Base-by-base conservation (phyloP, 1,140 invertebrate species). In the Cyclina sinensis region DNA sequence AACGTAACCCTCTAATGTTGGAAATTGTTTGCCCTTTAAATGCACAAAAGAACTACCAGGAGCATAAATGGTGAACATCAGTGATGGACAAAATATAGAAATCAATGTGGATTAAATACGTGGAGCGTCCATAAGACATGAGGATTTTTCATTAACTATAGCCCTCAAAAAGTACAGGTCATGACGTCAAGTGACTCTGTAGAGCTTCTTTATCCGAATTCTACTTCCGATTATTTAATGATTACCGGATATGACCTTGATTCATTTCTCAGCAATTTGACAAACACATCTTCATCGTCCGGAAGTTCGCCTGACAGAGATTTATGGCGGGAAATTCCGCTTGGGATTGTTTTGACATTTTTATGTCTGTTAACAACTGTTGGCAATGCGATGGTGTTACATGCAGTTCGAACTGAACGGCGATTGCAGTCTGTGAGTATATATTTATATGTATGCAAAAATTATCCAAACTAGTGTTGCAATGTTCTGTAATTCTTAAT, bases 321-420 rank as follows among this genome's bases (percentile, higher is more conserved):
- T 18, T 88, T 94, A 81, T 93, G 92, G 93, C 81, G 91, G 51
- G 92, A 92, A 21, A 93, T 94, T n/a, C 92, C 92, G 4, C 84
- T 95, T 12, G 94, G 94, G 14, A 85, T 93, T 59, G 82, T 94
- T 0, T 90, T 95, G 18, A 88, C 89, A 21, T 68, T 89, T 7
- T 88, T 95, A 18, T 94, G 93, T 86, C 81, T 94, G 0, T 70
- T 95, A 4, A 95, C 94, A 18, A 90, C 93, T 32, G 86, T 94
- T 35, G 94, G 94, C 7, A 95, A 95, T 73, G 93, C 94, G 12
- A 91, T 94, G 91, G 94, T 95, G 0, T 89, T 95, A 30, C 92
- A 95, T 74, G 94, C 94, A n/a, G 94, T 95, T 0, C 32, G 92
- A 12, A 94, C 94, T 9, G 94, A 95, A 82, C 89, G 92, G 18